Base-by-base conservation (phyloP, 1,140 invertebrate genomes). In the Choristoneura fumiferana region DNA sequence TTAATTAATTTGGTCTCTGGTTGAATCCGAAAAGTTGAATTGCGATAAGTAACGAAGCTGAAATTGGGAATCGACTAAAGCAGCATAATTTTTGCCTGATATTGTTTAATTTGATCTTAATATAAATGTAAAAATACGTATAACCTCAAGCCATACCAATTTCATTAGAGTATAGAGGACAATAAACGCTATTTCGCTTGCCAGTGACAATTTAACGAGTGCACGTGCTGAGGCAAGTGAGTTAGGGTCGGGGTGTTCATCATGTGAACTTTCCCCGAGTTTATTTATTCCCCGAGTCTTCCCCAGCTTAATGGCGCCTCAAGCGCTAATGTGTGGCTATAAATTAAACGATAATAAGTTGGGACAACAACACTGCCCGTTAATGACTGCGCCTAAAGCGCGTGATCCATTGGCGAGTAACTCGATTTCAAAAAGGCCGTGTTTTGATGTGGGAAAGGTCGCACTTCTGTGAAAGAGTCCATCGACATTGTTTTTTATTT, bases 271-370 rank as follows among this genome's bases (percentile, higher is more conserved):
- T 65, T 62, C 54, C 37, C 13, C 9, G 18, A 62, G 54, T 71
- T 73, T 79, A 75, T 76, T 73, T 80, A 78, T 81, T 66, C 66
- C 40, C 60, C 58, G 62, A 69, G 66, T 63, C 61, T 59, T 63
- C 63, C 66, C 62, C 60, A 61, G 76, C 69, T 76, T 78, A 79
- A 81, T 76, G 73, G 78, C 67, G 77, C 78, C 74, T 76, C 73
- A 75, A 79, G 73, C 80, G 81, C 69, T 79, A 87, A 84, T 82
- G 76, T 85, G 76, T 82, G 78, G 76, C 71, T 78, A 84, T 88
- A 85, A 88, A 86, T 88, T 85, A 84, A 75, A 73, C 79, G 79
- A 81, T 88, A 85, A 88, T 85, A 86, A 84, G 79, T 83, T 81
- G 63, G 77, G 85, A 86, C 81, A 84, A 84, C 82, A 79, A 71